phyloP scores from a whole-genome alignment of 2,888 invertebrate species.

The Mythimna albipuncta region DNA sequence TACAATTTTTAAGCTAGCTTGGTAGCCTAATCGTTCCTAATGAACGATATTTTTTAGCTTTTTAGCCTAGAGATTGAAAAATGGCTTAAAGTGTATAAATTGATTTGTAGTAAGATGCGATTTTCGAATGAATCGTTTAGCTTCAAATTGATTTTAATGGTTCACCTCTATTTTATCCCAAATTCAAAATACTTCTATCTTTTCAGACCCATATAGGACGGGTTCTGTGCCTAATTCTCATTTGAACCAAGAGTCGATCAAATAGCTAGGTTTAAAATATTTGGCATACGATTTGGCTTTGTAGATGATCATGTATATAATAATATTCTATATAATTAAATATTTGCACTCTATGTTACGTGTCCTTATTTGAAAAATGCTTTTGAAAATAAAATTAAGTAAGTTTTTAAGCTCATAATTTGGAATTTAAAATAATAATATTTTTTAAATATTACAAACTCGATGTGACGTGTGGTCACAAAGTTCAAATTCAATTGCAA shows the following conservation, averaged over 20 bases:
- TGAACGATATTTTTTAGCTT: neutral
- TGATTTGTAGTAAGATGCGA: neutral
- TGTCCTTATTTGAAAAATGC: constrained; percentile 25
- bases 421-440: neutral
- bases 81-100: constrained; percentile 12
- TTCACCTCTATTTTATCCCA: constrained; percentile 5
- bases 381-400: neutral
- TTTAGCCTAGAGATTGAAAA: constrained; percentile 5
- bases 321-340: constrained; percentile 25
- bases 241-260: constrained; percentile 48
- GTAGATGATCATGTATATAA: constrained; percentile 47
- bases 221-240: constrained; percentile 13
- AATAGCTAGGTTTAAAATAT: constrained; percentile 72
- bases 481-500: neutral
- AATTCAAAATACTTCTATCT: constrained; percentile 10
- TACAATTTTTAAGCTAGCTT: neutral
- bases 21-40: neutral
- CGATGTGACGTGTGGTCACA: neutral
- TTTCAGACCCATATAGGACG: neutral
- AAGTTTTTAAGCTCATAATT: neutral
- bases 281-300: constrained; percentile 86
- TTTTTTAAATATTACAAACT: neutral
- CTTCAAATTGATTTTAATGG: neutral
- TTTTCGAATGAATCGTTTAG: neutral
- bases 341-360: constrained; percentile 44